Conservation (phyloP, 2,888 invertebrate genomes). For the Hipparchia semele region DNA sequence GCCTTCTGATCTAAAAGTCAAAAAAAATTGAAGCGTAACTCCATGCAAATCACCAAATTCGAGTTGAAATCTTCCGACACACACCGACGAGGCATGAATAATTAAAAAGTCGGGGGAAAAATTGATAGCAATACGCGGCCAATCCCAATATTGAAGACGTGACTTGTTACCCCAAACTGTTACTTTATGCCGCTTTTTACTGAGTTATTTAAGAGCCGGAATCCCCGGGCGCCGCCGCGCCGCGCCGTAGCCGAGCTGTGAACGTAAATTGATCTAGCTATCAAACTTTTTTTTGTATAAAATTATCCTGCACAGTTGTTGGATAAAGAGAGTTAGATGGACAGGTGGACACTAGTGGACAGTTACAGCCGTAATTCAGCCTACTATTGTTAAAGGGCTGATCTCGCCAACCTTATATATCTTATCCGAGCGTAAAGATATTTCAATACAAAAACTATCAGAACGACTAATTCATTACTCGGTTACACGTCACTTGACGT, state of each 20-base stretch:
- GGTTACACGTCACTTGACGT: no score
- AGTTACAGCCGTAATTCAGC: no score
- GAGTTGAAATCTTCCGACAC: constrained; percentile 26
- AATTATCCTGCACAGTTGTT: no score
- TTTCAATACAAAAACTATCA: no score
- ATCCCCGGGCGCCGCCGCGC: neutral
- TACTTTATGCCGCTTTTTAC: constrained; percentile 20
- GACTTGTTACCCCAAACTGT: constrained; percentile 50
- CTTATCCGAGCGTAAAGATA: no score
- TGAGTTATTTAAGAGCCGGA: constrained; percentile 2
- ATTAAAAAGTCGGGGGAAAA: constrained; percentile 52
- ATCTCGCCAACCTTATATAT: no score
- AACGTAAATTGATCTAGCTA: constrained; percentile 2
- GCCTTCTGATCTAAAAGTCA: neutral
- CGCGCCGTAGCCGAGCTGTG: neutral
- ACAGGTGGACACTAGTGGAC: no score
- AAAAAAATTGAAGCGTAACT: constrained; percentile 12
- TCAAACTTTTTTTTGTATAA: neutral
- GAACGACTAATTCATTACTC: no score
- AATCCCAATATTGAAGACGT: constrained; percentile 73
- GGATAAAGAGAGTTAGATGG: no score
- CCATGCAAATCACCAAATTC: constrained; percentile 29
- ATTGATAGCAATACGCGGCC: constrained; percentile 72
- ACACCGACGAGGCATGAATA: constrained; percentile 36
- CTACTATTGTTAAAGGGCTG: no score